Base-by-base conservation (phyloP, 2,888 invertebrate species). In the Ametastegia equiseti region DNA sequence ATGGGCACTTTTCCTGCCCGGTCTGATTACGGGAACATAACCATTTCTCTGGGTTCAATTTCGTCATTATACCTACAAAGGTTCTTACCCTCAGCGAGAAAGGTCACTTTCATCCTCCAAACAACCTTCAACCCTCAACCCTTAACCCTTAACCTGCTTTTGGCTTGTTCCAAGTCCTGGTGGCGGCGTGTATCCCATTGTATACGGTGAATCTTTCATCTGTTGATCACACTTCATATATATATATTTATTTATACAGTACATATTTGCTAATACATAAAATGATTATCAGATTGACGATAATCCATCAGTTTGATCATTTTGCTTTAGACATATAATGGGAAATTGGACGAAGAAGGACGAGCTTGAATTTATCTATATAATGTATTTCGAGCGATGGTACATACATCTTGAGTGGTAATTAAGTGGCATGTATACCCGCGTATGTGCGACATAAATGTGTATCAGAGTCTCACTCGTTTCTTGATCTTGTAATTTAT, bases 121-220 rank as follows among this genome's bases (percentile, higher is more conserved):
- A 45, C 23, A 3, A 45, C 30, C 30, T 71, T 47, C 15, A 71
- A 71, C 13, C 71, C 36, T 39, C 2, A 42, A 71, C 15, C 36
- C 54, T 75, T 42, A 42, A 78, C 39, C 78, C 47, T 63, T 7
- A 23, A 78, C 42, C 78, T 78, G 78, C 78, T 60, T 60, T 78
- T 63, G 39, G 78, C 60, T 63, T 78, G n/a, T 78, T 27, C 78
- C 75, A 63, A 60, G 78, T 78, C 78, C 78, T 23, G 78, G 78
- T 78, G 78, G 78, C 78, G 78, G 78, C 78, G 78, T 63, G 23
- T n/a, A n/a, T 78, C 78, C 78, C 63, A 11, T 78, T 60, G n/a
- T n/a, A 33, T 63, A 60, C 45, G 78, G 78, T 63, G 50, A 42
- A 78, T 60, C 78, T 63, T 54, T 75, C 33, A 30, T 27, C 2